phyloP scores from a whole-genome alignment of 2,113 vertebrate genomes.

The Eclectus roratus region DNA sequence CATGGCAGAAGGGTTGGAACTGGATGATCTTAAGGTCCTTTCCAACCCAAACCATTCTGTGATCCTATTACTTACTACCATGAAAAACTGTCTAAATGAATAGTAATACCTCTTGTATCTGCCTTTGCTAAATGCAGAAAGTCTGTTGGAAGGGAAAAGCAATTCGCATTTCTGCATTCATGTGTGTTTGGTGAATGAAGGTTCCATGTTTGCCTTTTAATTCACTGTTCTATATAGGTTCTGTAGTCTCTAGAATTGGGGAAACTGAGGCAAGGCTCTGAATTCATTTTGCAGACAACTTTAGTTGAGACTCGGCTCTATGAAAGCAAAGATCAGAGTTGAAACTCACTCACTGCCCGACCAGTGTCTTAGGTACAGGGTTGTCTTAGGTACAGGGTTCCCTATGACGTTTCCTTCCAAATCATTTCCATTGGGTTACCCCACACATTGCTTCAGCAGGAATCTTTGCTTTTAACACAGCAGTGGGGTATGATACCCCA shows the following conservation, averaged over 20 bases:
- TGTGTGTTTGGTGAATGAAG: not conserved
- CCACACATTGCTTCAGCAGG: not conserved
- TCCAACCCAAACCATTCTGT: not conserved
- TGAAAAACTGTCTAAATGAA: not conserved
- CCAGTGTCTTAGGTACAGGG: fast-evolving
- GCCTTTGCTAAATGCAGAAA: not conserved
- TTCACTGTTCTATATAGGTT: not conserved
- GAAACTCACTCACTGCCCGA: not conserved
- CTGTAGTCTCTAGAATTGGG: not conserved
- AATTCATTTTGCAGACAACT: not conserved
- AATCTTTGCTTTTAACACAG: not conserved
- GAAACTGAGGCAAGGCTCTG: not conserved
- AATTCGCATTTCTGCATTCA: not conserved
- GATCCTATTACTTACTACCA: not conserved
- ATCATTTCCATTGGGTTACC: not conserved
- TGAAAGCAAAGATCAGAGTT: not conserved
- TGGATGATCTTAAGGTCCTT: not conserved
- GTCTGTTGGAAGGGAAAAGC: not conserved
- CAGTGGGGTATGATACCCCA: not conserved
- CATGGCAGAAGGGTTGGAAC: not conserved
- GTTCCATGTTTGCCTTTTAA: not conserved
- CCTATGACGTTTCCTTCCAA: not conserved
- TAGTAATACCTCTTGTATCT: not conserved
- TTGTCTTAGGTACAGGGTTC: not conserved
- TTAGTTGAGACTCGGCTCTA: not conserved